These are phyloP conservation scores for Fragum whitleyi DNA, from an alignment of 2,888 invertebrate species.

Conservation along the genomic window DNA sequence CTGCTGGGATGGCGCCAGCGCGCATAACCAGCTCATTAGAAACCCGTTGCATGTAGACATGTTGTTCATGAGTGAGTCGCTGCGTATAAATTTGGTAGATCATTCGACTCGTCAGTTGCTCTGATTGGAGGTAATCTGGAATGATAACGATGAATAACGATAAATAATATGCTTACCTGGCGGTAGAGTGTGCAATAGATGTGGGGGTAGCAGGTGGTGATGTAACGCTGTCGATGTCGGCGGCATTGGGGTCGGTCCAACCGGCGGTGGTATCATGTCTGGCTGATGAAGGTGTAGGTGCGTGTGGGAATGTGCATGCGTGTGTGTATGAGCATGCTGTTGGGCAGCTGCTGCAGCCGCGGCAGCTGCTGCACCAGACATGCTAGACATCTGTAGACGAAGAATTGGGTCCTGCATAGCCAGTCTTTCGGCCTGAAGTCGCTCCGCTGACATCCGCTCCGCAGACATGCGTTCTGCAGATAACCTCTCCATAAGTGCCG, in stretches of 20 bases:
- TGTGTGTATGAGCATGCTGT: slow-evolving; percentile 91
- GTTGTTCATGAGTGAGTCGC: slow-evolving; percentile 79
- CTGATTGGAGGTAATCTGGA: slow-evolving; percentile 79
- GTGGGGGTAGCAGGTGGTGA: slow-evolving; percentile 66
- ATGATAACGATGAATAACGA: slow-evolving; percentile 37
- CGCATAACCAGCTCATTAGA: slow-evolving; percentile 79
- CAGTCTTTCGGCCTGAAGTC: slow-evolving; percentile 63
- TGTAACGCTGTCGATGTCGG: slow-evolving; percentile 62
- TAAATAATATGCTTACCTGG: slow-evolving; percentile 73
- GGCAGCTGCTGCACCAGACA: slow-evolving; percentile 82
- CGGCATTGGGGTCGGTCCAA: slow-evolving; percentile 46
- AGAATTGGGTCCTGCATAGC: slow-evolving; percentile 96
- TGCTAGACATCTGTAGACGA: slow-evolving; percentile 96
- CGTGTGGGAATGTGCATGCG: slow-evolving; percentile 96
- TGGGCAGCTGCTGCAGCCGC: slow-evolving; percentile 69
- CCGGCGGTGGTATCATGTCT: slow-evolving; percentile 59
- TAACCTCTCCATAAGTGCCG: slow-evolving; percentile 70
- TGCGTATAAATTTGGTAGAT: slow-evolving; percentile 82
- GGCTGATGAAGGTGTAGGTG: slow-evolving; percentile 90
- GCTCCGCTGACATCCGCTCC: slow-evolving; percentile 87
- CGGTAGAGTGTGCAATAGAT: slow-evolving; percentile 63
- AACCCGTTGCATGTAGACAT: slow-evolving; percentile 80
- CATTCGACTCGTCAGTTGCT: slow-evolving; percentile 81
- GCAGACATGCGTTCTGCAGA: slow-evolving; percentile 88
- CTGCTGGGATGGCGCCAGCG: slow-evolving; percentile 44